Evolutionary conservation across 1,140 invertebrate species (phyloP).

Genomic region (Dufourea novaeangliae): DNA sequence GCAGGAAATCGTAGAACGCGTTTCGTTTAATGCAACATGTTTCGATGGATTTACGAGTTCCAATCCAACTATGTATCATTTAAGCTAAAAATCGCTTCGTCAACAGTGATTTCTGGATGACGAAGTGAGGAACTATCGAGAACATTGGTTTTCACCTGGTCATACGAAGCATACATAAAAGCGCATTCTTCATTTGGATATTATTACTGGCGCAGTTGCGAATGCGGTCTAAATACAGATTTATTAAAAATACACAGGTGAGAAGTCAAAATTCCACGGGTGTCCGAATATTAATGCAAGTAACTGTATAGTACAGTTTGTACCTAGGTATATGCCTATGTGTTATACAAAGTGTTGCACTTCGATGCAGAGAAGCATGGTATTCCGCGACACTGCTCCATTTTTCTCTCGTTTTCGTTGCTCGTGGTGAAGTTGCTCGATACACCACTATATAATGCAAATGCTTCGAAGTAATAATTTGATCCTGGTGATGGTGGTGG

Average conservation of each 20-base stretch:
- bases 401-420: conserved; percentile 55
- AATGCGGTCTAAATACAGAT: conserved; percentile 59
- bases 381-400: conserved; percentile 45
- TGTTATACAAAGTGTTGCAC: conserved; percentile 61
- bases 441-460: conserved; percentile 65
- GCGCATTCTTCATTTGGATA: conserved; percentile 63
- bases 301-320: no score
- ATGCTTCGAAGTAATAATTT: conserved; percentile 68
- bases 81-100: no score
- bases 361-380: conserved; percentile 45
- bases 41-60: no score
- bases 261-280: no score
- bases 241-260: no score
- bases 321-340: conserved; percentile 57
- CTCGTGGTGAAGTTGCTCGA: conserved; percentile 27
- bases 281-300: no score
- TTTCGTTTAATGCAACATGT: no score
- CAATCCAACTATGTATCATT: no score
- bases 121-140: conserved; percentile 21
- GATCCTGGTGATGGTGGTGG: not conserved
- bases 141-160: conserved; percentile 53
- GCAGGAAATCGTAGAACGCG: no score
- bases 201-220: conserved; percentile 50
- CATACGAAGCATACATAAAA: conserved; percentile 33
- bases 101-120: not conserved